phyloP scores from a whole-genome alignment of 2,888 invertebrate species.

The Crepidodera aurea region DNA sequence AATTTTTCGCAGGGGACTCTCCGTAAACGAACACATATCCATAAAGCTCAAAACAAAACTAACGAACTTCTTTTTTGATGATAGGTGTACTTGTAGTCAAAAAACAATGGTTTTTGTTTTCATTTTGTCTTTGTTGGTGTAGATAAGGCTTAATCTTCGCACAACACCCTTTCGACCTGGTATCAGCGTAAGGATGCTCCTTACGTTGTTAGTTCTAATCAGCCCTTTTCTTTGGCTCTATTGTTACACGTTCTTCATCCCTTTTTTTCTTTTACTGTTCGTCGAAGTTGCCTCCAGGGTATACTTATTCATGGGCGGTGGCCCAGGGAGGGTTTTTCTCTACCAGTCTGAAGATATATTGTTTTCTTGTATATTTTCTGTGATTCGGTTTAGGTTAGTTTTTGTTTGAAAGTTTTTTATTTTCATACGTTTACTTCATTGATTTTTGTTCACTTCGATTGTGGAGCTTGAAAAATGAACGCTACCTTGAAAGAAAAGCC shows the following conservation, averaged over 20 bases:
- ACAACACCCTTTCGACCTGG: neutral
- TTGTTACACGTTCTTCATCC: slow-evolving; percentile 9
- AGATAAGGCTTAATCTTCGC: neutral
- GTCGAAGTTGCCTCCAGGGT: slow-evolving; percentile 3
- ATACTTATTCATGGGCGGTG: neutral
- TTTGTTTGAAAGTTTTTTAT: no score
- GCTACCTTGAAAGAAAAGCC: no score
- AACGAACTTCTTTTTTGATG: neutral
- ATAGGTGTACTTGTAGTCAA: neutral
- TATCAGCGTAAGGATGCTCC: slow-evolving; percentile 7
- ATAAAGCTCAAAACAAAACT: neutral
- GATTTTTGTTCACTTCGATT: no score
- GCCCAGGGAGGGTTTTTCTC: no score
- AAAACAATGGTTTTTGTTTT: slow-evolving; percentile 2
- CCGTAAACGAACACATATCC: neutral
- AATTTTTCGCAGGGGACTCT: no score
- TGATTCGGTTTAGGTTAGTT: no score
- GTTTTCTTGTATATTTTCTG: no score
- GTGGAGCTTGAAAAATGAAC: no score
- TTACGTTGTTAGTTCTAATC: slow-evolving; percentile 17
- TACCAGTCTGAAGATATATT: no score
- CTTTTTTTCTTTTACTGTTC: slow-evolving; percentile 8
- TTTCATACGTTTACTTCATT: no score
- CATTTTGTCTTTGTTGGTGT: neutral
- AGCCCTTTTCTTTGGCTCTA: slow-evolving; percentile 14